Evolutionary conservation across 2,888 invertebrate genomes (phyloP).

Genomic region (Latheticus oryzae): DNA sequence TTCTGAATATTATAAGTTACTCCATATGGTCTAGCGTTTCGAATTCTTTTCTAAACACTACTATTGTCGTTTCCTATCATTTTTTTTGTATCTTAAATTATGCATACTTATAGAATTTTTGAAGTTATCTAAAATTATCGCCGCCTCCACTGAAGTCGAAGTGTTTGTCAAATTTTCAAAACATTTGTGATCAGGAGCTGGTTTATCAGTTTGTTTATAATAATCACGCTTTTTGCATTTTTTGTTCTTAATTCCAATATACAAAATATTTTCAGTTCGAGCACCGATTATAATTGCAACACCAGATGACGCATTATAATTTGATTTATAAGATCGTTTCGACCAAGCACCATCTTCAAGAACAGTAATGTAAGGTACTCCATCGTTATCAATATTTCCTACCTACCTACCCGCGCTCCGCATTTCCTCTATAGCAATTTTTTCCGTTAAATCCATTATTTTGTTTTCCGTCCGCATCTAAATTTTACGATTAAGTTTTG

Average conservation of each 20-base stretch:
- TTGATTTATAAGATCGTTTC: constrained; percentile 42
- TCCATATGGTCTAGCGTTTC: constrained; percentile 34
- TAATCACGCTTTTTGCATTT: constrained; percentile 25
- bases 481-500: constrained; percentile 2
- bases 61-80: constrained; percentile 42
- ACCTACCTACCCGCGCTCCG: constrained; percentile 35
- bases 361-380: constrained; percentile 42
- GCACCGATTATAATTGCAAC: constrained; percentile 32
- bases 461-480: not conserved
- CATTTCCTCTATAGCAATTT: constrained; percentile 18
- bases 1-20: not conserved
- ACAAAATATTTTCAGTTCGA: constrained; percentile 40
- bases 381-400: constrained; percentile 42
- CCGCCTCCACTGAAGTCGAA: constrained; percentile 41
- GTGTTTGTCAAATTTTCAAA: constrained; percentile 43
- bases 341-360: constrained; percentile 48
- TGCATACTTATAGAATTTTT: constrained; percentile 34
- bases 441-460: constrained; percentile 16
- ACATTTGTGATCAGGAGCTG: constrained; percentile 31
- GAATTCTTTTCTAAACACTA: constrained; percentile 37
- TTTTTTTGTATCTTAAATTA: constrained; percentile 38
- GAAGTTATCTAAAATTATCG: constrained; percentile 41
- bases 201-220: constrained; percentile 22
- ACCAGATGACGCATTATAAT: constrained; percentile 30
- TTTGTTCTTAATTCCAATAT: constrained; percentile 42